Evolutionary conservation across 2,888 invertebrate species (phyloP).

Genomic region (Rhimphoctona megacephalus): DNA sequence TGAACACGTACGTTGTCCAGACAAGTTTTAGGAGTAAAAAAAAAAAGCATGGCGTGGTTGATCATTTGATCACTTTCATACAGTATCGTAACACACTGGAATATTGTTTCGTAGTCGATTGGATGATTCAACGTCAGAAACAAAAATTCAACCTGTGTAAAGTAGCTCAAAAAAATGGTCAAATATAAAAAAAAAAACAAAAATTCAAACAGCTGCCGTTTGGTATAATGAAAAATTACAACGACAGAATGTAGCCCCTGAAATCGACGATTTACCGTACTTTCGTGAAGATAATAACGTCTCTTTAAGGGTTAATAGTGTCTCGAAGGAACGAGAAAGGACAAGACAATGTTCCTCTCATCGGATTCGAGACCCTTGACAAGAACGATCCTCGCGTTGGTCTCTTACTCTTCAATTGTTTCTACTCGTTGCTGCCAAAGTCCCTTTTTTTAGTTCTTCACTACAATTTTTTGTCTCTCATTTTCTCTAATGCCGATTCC

Average conservation of each 20-base stretch:
- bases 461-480: constrained; percentile 20
- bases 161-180: too few species aligned
- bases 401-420: constrained; percentile 34
- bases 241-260: too few species aligned
- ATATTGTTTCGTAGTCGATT: too few species aligned
- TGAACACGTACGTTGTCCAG: neutral
- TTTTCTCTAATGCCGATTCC: constrained; percentile 76
- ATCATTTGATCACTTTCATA: neutral
- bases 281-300: neutral
- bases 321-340: constrained; percentile 4
- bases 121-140: too few species aligned
- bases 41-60: constrained; percentile 10
- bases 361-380: constrained; percentile 37
- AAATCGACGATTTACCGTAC: neutral
- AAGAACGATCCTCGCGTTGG: constrained; percentile 6
- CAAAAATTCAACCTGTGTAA: too few species aligned
- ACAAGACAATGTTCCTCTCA: constrained; percentile 29
- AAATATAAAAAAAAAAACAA: too few species aligned
- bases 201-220: neutral
- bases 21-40: neutral
- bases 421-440: constrained; percentile 2
- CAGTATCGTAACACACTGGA: neutral
- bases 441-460: constrained; percentile 13
- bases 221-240: neutral
- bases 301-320: neutral